Evolutionary conservation across 1,140 invertebrate genomes (phyloP), one percentile per base, ranked within the genome.

Genomic region (Apis cerana): DNA sequence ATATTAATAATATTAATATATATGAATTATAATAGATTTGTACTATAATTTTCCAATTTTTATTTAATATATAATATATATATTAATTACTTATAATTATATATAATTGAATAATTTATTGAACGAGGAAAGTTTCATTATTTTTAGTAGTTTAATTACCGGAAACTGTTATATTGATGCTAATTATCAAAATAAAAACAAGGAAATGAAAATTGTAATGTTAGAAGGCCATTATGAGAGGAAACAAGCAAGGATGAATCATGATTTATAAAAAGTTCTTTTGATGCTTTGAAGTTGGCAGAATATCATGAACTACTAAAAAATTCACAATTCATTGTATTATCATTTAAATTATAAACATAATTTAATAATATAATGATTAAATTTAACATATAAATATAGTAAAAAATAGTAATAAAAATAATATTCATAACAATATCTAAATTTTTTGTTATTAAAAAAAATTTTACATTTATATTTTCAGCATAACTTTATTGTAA

Each of bases 271-370:
- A 33, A 67, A 58, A 69, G 27, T 33, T 52, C 12, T 69, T 70
- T 78, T 85, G 75, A 56, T 72, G 58, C 61, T n/a, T 61, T 59
- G 67, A 83, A 87, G 71, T 80, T 83, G 71, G 70, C 71, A 83
- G 43, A 27, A 71, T 33, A 58, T 13, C 15, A 19, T 23, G 17
- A 27, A 23, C 7, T 75, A 10, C 9, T 43, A 13, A 23, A 21
- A n/a, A 77, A 67, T 80, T 74, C 59, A 33, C 12, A 61, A 23
- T 65, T 52, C 23, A 23, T 54, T 33, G 33, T 19, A 56, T 21
- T 21, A 33, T n/a, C 33, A 43, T 43, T 43, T 7, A 43, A 43
- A 43, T 43, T 43, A 43, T 43, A 43, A 43, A 43, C 33, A 7
- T n/a, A n/a, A n/a, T n/a, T 43, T 43, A 0, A 43, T 43, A 43